Percentiles rank a stretch among this genome's conserved stretches.
Evolutionary conservation across 2,113 vertebrate species (phyloP).

Genomic region (Nyctereutes procyonoides): DNA sequence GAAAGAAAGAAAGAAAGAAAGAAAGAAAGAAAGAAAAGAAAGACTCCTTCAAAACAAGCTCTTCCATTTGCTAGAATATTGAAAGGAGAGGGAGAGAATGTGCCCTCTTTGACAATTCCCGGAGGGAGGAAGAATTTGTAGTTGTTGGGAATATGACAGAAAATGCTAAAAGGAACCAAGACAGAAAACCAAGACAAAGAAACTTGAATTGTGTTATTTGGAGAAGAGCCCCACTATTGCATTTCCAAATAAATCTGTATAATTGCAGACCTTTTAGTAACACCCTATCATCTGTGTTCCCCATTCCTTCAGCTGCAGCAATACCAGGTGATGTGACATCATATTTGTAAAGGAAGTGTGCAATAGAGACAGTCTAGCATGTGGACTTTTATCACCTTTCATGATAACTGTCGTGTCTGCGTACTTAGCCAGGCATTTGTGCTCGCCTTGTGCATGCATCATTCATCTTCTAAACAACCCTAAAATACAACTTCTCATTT

Average conservation of each 20-base stretch:
- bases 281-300: not conserved
- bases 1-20: no score
- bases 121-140: not conserved
- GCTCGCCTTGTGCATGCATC: not conserved
- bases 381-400: not conserved
- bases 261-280: not conserved
- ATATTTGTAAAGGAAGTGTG: not conserved
- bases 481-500: not conserved
- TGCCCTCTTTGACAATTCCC: not conserved
- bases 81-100: not conserved
- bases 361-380: not conserved
- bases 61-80: not conserved
- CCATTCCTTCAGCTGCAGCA: not conserved
- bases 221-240: not conserved
- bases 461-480: not conserved
- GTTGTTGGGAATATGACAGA: slow-evolving; percentile 28
- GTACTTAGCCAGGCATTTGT: not conserved
- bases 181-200: not conserved
- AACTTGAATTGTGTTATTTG: not conserved
- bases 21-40: no score
- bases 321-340: not conserved
- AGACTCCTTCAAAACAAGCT: not conserved
- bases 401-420: not conserved
- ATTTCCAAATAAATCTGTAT: not conserved
- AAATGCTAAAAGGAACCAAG: not conserved